Conservation (phyloP, 2,797 vertebrate species). For the Mus minutoides region DNA sequence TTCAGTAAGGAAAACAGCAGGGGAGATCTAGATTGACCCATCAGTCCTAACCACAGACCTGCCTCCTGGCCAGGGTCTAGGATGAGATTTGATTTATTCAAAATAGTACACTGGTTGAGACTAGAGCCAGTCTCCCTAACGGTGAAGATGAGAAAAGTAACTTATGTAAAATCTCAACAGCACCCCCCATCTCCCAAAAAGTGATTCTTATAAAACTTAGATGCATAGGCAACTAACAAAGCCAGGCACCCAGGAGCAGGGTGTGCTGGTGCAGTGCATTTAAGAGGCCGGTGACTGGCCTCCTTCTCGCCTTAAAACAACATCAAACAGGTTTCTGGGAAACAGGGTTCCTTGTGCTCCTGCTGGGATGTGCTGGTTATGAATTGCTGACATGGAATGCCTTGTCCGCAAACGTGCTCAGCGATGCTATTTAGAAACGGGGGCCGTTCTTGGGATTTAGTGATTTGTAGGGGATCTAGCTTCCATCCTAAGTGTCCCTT, state of each 20-base stretch:
- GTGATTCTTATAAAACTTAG: slow-evolving; percentile 38
- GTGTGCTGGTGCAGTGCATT: not conserved
- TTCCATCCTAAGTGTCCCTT: not conserved
- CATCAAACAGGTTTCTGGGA: not conserved
- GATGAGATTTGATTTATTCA: slow-evolving; percentile 30
- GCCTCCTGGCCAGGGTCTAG: not conserved
- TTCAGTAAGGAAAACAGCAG: not conserved
- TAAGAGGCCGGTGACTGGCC: not conserved
- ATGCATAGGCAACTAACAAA: not conserved
- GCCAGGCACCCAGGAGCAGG: not conserved
- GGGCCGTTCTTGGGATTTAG: not conserved
- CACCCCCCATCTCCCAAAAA: not conserved
- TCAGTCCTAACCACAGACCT: not conserved
- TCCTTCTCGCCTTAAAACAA: not conserved
- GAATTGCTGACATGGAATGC: not conserved
- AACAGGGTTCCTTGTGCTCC: not conserved
- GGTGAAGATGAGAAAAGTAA: not conserved
- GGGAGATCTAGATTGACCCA: not conserved
- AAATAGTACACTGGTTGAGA: not conserved
- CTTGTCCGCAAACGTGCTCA: not conserved
- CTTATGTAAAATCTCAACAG: not conserved
- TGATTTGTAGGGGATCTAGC: not conserved
- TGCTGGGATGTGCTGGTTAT: not conserved
- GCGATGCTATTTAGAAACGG: not conserved
- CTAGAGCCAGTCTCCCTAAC: not conserved